A percentile compares a stretch with the other conserved stretches of the same genome.
phyloP scores from a whole-genome alignment of 2,113 vertebrate species.

The Enhydra lutris region DNA sequence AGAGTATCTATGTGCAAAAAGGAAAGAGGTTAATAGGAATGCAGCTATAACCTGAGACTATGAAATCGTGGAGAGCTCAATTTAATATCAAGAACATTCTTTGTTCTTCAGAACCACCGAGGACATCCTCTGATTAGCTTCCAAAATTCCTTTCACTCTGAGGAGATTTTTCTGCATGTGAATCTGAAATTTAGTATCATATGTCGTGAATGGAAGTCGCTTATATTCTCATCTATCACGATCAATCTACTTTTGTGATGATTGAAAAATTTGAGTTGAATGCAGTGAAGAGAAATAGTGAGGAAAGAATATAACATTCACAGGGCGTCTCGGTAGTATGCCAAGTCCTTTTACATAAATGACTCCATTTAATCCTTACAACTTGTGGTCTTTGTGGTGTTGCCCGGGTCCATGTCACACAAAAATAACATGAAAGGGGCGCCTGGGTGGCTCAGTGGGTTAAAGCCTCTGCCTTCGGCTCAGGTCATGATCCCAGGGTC shows the following conservation, averaged over 20 bases:
- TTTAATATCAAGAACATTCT: neutral
- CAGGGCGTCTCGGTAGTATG: too few relatives aligned
- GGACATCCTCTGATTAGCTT: neutral
- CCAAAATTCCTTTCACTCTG: constrained; percentile 6
- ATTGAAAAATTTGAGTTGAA: neutral
- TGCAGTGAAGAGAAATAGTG: neutral
- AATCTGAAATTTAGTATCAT: neutral
- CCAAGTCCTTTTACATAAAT: neutral
- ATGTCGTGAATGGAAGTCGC: neutral
- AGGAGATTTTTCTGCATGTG: neutral
- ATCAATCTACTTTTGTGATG: neutral
- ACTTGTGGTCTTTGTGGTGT: neutral
- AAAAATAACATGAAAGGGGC: too few relatives aligned
- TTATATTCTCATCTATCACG: neutral
- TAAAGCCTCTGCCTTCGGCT: too few relatives aligned
- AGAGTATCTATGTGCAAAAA: constrained; percentile 20
- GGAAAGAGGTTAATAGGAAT: constrained; percentile 54
- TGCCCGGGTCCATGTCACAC: neutral
- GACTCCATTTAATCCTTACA: neutral
- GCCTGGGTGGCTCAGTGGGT: too few relatives aligned
- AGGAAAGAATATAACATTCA: neutral
- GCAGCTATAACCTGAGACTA: neutral
- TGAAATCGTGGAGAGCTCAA: neutral
- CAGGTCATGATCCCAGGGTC: too few relatives aligned
- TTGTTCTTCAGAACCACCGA: constrained; percentile 15